These are phyloP conservation scores for Serrognathus titanus DNA, from an alignment of 2,888 invertebrate genomes.

Conservation along the genomic window DNA sequence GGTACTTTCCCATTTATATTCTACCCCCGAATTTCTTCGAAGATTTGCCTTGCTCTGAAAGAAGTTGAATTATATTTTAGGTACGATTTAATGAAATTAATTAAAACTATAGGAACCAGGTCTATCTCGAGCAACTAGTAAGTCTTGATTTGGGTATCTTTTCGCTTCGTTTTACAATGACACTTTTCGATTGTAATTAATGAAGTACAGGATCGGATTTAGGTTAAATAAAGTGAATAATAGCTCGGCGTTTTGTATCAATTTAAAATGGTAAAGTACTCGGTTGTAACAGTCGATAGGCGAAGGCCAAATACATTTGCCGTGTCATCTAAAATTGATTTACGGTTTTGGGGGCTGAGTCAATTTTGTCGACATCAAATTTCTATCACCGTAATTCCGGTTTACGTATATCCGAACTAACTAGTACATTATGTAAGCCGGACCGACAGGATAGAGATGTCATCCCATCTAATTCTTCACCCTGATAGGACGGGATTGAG, in stretches of 20 bases:
- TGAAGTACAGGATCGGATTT: too few species aligned
- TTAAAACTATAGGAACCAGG: too few species aligned
- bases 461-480: constrained; percentile 18
- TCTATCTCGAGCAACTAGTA: too few species aligned
- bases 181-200: too few species aligned
- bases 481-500: constrained; percentile 4
- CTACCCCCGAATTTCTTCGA: not conserved
- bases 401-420: constrained; percentile 16
- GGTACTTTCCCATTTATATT: too few species aligned
- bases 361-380: constrained; percentile 13
- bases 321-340: constrained; percentile 10
- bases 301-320: constrained; percentile 7
- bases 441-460: constrained; percentile 11
- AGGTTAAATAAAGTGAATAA: too few species aligned
- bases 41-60: too few species aligned
- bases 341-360: constrained; percentile 10
- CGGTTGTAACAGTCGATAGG: not conserved
- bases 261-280: not conserved
- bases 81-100: too few species aligned
- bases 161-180: too few species aligned
- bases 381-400: constrained; percentile 13
- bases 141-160: too few species aligned
- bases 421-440: constrained; percentile 13
- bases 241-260: too few species aligned
- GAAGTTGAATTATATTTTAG: too few species aligned